Base-by-base conservation (phyloP, 2,797 vertebrate species). In the Poecilia picta region DNA sequence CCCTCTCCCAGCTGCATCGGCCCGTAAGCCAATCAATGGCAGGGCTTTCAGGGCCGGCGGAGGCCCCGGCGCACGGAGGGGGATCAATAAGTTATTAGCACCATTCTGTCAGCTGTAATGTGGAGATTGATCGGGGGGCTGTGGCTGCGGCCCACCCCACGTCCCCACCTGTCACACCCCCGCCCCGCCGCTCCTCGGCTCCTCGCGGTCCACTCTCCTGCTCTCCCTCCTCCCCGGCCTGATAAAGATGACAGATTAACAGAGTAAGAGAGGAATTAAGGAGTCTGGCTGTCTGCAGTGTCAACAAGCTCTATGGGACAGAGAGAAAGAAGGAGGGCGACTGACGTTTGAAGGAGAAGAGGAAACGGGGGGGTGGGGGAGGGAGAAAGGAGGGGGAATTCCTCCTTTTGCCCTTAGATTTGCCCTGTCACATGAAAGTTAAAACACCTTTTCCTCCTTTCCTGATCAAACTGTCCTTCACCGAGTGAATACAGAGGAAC, bases 71-170 rank as follows among this genome's bases (percentile, higher is more conserved):
- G 78, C 91, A 88, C 95, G 96, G 96, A 96, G 96, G 96, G 88
- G 95, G 97, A 99, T 99, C 98, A 97, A 98, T 99, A 99, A 98
- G 97, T 98, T 98, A 98, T 99, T 99, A 99, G 98, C 98, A 99
- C 98, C 97, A 98, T 99, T 98, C 98, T 99, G 98, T 98, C 98
- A 98, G 98, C 97, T 96, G 97, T 98, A 98, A 99, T 98, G 97
- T 98, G 97, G 95, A 98, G 98, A 99, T 98, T 99, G 98, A 99
- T 99, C 95, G 96, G 96, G 91, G 90, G 95, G 96, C 96, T 95
- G 96, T 91, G 94, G 94, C 96, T 96, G 94, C 92, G 93, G 94
- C 91, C 91, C 92, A 88, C 91, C 93, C 90, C 83, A 64, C 88
- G 79, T 92, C 91, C 90, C 89, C 77, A 82, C 91, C 95, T 96